Percentiles rank a stretch among this genome's conserved stretches.
phyloP scores from a whole-genome alignment of 1,140 invertebrate genomes.

The Apis dorsata region DNA sequence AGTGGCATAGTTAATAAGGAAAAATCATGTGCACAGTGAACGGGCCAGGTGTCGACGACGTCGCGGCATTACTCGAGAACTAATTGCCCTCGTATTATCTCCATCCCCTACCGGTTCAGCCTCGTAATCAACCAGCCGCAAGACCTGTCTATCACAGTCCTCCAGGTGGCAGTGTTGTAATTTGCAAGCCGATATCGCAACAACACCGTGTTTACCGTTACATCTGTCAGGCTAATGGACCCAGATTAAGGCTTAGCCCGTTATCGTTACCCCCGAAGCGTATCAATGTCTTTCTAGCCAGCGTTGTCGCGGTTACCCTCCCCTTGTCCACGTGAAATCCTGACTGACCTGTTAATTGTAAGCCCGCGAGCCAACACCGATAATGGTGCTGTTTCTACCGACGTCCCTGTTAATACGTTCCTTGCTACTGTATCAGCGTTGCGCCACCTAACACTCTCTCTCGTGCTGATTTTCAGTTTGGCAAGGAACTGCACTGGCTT shows the following conservation, averaged over 20 bases:
- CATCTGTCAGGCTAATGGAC: slow-evolving; percentile 68
- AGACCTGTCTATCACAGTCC: slow-evolving; percentile 69
- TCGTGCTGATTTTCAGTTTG: neutral
- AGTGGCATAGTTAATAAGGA: slow-evolving; percentile 45
- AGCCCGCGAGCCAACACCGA: slow-evolving; percentile 50
- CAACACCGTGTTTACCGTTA: slow-evolving; percentile 67
- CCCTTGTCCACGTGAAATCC: slow-evolving; percentile 41
- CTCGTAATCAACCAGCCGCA: slow-evolving; percentile 62
- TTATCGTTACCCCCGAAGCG: slow-evolving; percentile 59
- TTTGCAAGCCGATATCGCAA: slow-evolving; percentile 68
- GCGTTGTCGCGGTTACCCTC: slow-evolving; percentile 26
- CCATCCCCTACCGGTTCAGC: slow-evolving; percentile 28
- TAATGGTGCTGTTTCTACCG: slow-evolving; percentile 44
- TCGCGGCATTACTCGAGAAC: slow-evolving; percentile 63
- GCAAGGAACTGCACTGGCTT: neutral
- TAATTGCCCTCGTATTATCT: slow-evolving; percentile 66
- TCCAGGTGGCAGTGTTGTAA: slow-evolving; percentile 65
- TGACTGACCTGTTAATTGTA: slow-evolving; percentile 61
- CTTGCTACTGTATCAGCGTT: neutral
- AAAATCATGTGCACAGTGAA: slow-evolving; percentile 55
- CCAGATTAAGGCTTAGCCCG: slow-evolving; percentile 63
- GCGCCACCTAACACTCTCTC: too few relatives aligned
- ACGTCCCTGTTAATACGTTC: slow-evolving; percentile 3
- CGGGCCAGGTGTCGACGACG: slow-evolving; percentile 61
- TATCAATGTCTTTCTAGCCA: slow-evolving; percentile 60